These are phyloP conservation scores for Melitaea cinxia DNA, from an alignment of 1,140 invertebrate genomes.

Conservation along the genomic window DNA sequence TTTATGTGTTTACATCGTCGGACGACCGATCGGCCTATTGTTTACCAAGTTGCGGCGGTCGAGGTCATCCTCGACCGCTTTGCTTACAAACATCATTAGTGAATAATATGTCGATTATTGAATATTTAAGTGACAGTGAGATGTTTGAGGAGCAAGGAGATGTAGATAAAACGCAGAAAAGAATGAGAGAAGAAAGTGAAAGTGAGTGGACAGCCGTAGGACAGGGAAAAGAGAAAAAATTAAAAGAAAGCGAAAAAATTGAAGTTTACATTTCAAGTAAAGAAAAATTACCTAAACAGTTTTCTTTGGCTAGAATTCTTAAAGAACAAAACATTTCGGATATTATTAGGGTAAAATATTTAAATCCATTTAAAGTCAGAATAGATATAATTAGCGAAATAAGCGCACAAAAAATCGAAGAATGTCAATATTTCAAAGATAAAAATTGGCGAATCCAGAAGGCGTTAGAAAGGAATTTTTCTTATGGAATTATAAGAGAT, in stretches of 20 bases:
- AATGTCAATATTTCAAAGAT: constrained; percentile 20
- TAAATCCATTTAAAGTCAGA: constrained; percentile 30
- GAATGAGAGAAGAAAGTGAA: constrained; percentile 6
- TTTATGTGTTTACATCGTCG: too few species aligned
- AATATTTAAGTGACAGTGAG: too few species aligned
- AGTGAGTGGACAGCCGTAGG: constrained; percentile 9
- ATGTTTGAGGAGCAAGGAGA: too few species aligned
- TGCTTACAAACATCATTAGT: too few species aligned
- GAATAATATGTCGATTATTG: too few species aligned
- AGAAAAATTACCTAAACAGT: constrained; percentile 37
- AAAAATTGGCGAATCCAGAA: constrained; percentile 30
- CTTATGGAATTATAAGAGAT: constrained; percentile 28
- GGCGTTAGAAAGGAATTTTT: constrained; percentile 18
- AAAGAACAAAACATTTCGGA: constrained; percentile 22
- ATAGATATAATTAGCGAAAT: constrained; percentile 4
- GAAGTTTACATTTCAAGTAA: constrained; percentile 22
- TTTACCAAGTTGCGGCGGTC: too few species aligned
- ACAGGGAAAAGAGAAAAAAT: constrained; percentile 21
- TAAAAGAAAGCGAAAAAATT: constrained; percentile 19
- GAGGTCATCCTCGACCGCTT: too few species aligned
- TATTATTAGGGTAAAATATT: constrained; percentile 30
- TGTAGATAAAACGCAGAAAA: neutral
- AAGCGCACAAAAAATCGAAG: neutral
- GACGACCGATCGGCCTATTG: too few species aligned
- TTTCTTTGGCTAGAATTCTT: constrained; percentile 33